These are phyloP conservation scores for Akabosia matsudoensis DNA, from an alignment of 1,140 invertebrate species.

Conservation along the genomic window DNA sequence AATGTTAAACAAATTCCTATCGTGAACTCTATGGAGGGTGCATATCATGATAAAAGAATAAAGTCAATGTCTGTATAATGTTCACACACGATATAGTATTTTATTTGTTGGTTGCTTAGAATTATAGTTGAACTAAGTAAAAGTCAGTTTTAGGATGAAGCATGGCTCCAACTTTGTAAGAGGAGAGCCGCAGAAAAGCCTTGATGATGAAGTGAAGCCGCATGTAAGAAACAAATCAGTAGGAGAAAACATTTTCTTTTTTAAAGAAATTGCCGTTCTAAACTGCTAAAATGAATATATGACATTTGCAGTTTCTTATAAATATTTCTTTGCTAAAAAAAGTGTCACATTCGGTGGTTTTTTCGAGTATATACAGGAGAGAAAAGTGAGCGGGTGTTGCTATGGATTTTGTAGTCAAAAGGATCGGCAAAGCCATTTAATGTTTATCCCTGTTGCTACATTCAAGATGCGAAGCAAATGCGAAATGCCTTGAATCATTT, in stretches of 20 bases:
- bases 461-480: background rate
- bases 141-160: conserved; percentile 23
- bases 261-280: background rate
- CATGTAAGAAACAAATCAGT: conserved; percentile 19
- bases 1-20: conserved; percentile 15
- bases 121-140: conserved; percentile 16
- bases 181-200: conserved; percentile 20
- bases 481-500: conserved; percentile 7
- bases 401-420: conserved; percentile 5
- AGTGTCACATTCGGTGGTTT: background rate
- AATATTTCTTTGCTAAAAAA: background rate
- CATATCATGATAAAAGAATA: too few relatives aligned
- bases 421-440: conserved; percentile 6
- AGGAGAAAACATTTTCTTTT: background rate
- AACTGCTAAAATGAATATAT: background rate
- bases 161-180: conserved; percentile 14
- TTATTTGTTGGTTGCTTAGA: conserved; percentile 13
- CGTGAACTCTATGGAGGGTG: background rate
- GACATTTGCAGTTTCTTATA: too few relatives aligned
- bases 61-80: background rate
- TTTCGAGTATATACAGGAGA: too few relatives aligned
- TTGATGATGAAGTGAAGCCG: conserved; percentile 22
- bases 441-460: conserved; percentile 7
- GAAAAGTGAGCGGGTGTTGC: background rate
- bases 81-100: conserved; percentile 1